Evolutionary conservation across 2,113 vertebrate species (phyloP), one percentile per base, ranked within the genome.

Genomic region (Oryzias javanicus): DNA sequence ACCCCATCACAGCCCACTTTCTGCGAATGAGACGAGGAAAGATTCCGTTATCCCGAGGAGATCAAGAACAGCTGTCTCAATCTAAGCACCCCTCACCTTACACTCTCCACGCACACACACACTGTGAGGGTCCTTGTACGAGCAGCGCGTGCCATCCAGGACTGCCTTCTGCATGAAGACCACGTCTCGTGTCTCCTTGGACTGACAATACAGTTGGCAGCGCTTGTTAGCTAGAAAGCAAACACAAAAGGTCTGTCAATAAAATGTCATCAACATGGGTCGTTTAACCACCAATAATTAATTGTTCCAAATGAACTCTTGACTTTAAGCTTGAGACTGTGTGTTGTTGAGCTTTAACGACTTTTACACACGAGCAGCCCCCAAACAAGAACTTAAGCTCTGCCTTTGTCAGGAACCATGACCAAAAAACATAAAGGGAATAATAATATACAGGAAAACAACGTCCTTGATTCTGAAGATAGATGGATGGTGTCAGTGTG

Each of bases 1-100:
- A 93, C 90, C n/a, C 93, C 89, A n/a, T 99, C 95, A 55, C 97
- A 99, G 72, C 96, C 95, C 63, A 99, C 94, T 91, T 95, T 98
- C 97, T 99, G 90, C 65, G 76, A 70, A 73, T 20, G 76, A 47
- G 25, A 79, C 44, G 70, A 1, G 24, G 10, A 55, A 51, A 65
- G 40, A 70, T 70, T 45, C n/a, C 42, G 42, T 55, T 25, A 49
- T 17, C 4, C 14, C 13, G 29, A 67, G 44, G 22, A 16, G 6
- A 41, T 49, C 20, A 47, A 5, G 16, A 15, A 19, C 45, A 41
- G 42, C 29, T 57, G 49, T 64, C 14, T 64, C 2, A 29, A n/a
- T 46, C 5, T 42, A n/a, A 42, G 6, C 14, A 6, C 17, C 49
- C 81, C 94, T 93, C 61, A 98, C 97, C 90, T 93, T 90, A 80